Evolutionary conservation across 1,140 invertebrate species (phyloP).

Genomic region (Pseudomyrmex dendroicus): DNA sequence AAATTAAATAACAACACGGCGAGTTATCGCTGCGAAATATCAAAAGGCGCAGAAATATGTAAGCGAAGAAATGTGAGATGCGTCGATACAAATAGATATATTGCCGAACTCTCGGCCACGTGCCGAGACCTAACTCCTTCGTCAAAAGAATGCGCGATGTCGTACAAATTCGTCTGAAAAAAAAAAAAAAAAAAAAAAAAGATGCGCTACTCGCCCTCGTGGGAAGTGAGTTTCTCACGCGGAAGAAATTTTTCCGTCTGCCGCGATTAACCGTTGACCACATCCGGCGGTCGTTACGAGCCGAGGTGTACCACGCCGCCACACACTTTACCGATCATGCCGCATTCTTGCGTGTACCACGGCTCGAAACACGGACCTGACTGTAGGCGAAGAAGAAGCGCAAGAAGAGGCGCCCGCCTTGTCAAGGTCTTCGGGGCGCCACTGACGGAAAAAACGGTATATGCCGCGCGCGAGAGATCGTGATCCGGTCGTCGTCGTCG

Average conservation of each 20-base stretch:
- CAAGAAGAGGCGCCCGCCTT: slow-evolving; percentile 76
- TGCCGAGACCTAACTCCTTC: too few species aligned
- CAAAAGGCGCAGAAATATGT: slow-evolving; percentile 37
- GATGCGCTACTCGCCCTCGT: not conserved
- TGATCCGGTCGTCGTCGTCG: slow-evolving; percentile 44
- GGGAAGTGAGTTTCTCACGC: slow-evolving; percentile 80
- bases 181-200: slow-evolving; percentile 38
- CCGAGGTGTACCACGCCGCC: slow-evolving; percentile 74
- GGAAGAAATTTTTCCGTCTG: slow-evolving; percentile 83
- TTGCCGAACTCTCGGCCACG: slow-evolving; percentile 12
- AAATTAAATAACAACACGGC: slow-evolving; percentile 3
- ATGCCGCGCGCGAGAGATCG: slow-evolving; percentile 60
- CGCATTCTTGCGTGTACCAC: slow-evolving; percentile 81
- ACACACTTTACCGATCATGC: slow-evolving; percentile 73
- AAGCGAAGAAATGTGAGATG: slow-evolving; percentile 65
- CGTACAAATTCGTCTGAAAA: slow-evolving; percentile 22
- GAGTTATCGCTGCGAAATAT: slow-evolving; percentile 73
- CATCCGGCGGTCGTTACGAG: slow-evolving; percentile 83
- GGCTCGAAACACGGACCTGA: slow-evolving; percentile 67
- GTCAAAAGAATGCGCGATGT: not conserved
- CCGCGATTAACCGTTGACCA: slow-evolving; percentile 83
- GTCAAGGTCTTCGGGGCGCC: slow-evolving; percentile 79
- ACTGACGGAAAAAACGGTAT: slow-evolving; percentile 72
- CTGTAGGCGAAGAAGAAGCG: slow-evolving; percentile 68
- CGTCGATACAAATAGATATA: slow-evolving; percentile 51